Conservation (phyloP, 2,888 invertebrate species). For the Scaptomyza polygonia region DNA sequence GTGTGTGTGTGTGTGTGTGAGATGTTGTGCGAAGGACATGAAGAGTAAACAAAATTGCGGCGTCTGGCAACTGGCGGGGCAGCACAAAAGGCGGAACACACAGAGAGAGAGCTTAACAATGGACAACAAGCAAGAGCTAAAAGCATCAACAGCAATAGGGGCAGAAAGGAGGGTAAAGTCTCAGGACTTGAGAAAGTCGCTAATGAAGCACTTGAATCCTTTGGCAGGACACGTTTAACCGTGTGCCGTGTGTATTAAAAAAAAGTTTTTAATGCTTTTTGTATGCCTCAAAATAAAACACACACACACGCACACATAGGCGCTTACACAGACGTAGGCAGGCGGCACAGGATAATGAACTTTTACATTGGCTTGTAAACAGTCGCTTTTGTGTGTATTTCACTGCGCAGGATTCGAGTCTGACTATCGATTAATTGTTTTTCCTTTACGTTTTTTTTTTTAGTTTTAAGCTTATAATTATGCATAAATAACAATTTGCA, state of each 20-base stretch:
- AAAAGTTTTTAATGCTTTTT: conserved; percentile 72
- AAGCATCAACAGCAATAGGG: too few relatives aligned
- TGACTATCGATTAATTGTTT: conserved; percentile 46
- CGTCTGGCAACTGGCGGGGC: conserved; percentile 59
- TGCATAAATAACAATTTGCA: conserved; percentile 13
- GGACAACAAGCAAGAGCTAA: conserved; percentile 21
- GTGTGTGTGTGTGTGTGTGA: conserved; percentile 59
- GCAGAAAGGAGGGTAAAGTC: conserved; percentile 11
- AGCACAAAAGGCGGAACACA: conserved; percentile 67
- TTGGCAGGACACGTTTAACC: conserved; percentile 39
- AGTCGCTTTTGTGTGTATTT: conserved; percentile 39
- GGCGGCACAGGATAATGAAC: conserved; percentile 77
- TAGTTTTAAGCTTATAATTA: conserved; percentile 2
- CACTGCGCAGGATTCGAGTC: conserved; percentile 56
- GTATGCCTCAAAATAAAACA: conserved; percentile 38
- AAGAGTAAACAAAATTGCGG: conserved; percentile 55
- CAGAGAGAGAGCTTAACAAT: conserved; percentile 48
- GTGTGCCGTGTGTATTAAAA: conserved; percentile 54
- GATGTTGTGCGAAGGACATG: conserved; percentile 34
- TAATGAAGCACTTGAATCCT: conserved; percentile 77
- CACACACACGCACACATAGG: background rate
- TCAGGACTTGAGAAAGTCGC: conserved; percentile 72
- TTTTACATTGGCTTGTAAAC: conserved; percentile 64
- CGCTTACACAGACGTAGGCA: conserved; percentile 7
- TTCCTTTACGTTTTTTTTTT: conserved; percentile 6